Evolutionary conservation across 37 sponge, comb jelly and placozoan species (phyloP), one percentile per base, ranked within the genome.

Genomic region (Aplysina aerophoba): DNA sequence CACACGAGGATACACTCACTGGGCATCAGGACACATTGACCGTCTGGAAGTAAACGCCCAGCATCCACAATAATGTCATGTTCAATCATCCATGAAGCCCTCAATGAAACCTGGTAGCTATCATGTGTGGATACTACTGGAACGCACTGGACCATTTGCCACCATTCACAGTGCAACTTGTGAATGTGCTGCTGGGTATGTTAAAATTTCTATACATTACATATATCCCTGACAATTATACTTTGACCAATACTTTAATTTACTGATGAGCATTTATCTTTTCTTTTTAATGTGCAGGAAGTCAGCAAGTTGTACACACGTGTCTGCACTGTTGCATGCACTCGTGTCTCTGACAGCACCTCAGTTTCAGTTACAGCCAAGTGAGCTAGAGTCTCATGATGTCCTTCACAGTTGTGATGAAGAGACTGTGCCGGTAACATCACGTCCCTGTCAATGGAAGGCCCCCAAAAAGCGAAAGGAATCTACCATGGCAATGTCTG

Each of bases 131-230:
- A 56, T 85, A 19, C 79, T 85, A n/a, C 90, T 85, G 35, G 73
- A 62, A 85, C 41, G 54, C 24, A 57, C 57, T 50, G 90, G 90
- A 80, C 31, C 37, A 16, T 28, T 85, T 80, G 85, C 85, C 22
- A 81, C 40, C 58, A 68, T 91, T 84, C 27, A 36, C 24, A 24
- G 25, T 37, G 91, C 91, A 50, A 79, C 80, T 31, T 87, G 88
- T 87, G 85, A 87, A 68, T 91, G 91, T 87, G 87, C 91, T 28
- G 91, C 87, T 59, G 91, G 91, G 87, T 91, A n/a, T n/a, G n/a
- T n/a, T n/a, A n/a, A 87, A 61, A 81, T 80, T 22, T 20, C 24
- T 54, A 34, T 81, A 58, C 35, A 24, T 55, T 6, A 15, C 6
- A 64, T 77, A 58, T 19, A 40, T 77, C 12, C n/a, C 11, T 40